phyloP scores from a whole-genome alignment of 2,113 vertebrate genomes.

The Actinemys pallida region DNA sequence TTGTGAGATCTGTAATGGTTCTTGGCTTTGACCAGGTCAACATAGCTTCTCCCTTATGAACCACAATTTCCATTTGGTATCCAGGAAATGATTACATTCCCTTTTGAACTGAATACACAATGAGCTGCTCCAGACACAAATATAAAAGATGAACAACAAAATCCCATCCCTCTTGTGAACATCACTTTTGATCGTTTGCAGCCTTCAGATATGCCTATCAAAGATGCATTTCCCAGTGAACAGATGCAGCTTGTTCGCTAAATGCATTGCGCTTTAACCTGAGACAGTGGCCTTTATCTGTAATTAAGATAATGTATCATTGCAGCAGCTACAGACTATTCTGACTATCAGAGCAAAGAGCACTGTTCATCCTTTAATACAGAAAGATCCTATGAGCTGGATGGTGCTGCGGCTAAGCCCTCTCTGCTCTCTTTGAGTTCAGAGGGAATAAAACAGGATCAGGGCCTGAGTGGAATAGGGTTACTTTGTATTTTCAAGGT shows the following conservation, averaged over 20 bases:
- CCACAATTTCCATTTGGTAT: neutral
- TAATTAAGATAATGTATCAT: neutral
- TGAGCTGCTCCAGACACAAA: neutral
- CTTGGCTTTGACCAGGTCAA: neutral
- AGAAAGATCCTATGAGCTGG: neutral
- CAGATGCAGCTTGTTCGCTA: neutral
- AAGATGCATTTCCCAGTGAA: neutral
- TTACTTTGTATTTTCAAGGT: neutral
- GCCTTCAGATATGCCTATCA: neutral
- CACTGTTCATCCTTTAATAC: accelerated
- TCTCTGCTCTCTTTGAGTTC: neutral
- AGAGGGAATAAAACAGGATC: neutral
- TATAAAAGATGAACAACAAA: neutral
- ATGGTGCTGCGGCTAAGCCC: neutral
- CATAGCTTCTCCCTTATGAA: neutral
- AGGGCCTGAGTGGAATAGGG: accelerated
- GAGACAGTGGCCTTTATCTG: neutral
- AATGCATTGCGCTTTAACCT: neutral
- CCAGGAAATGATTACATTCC: neutral
- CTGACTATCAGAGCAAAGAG: conserved; percentile 4
- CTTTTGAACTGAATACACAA: neutral
- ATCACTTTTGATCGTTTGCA: neutral
- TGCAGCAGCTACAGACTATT: neutral
- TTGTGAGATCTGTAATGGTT: neutral
- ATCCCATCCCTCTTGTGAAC: neutral